Evolutionary conservation across 2,797 vertebrate species (phyloP).

Genomic region (Scolopax rusticola): DNA sequence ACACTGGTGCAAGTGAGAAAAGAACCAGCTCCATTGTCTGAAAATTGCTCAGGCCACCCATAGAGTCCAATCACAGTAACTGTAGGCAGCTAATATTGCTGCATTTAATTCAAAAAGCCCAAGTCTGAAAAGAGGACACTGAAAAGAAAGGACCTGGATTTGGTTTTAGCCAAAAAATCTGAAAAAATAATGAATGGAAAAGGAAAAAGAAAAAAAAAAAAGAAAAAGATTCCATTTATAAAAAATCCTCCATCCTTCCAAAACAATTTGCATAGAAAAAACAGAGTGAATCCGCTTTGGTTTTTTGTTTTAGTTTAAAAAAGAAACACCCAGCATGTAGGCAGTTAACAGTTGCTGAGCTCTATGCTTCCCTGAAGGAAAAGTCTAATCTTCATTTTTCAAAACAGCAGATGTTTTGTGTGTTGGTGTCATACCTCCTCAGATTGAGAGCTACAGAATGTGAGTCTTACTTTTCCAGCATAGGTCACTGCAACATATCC

Average conservation of each 20-base stretch:
- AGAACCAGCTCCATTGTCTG: slow-evolving; percentile 13
- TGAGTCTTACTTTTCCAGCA: neutral
- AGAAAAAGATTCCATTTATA: neutral
- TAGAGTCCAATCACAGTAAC: slow-evolving; percentile 52
- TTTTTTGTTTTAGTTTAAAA: neutral
- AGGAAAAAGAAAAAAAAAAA: neutral
- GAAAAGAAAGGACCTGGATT: slow-evolving; percentile 22
- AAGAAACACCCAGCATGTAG: neutral
- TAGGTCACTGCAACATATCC: neutral
- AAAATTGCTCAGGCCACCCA: slow-evolving; percentile 44
- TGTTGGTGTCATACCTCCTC: neutral
- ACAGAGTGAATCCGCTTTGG: neutral
- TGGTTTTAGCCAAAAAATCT: neutral
- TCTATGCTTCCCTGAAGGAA: neutral
- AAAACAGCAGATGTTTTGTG: neutral
- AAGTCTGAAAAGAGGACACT: neutral
- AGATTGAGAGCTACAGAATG: neutral
- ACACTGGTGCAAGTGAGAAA: slow-evolving; percentile 40
- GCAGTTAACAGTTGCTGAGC: neutral
- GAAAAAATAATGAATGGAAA: slow-evolving; percentile 4
- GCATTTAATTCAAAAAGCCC: slow-evolving; percentile 9
- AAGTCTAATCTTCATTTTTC: neutral
- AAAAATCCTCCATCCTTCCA: neutral
- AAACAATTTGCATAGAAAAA: neutral
- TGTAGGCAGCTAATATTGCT: slow-evolving; percentile 32